Base-by-base conservation (phyloP, 2,888 invertebrate genomes). In the Julus scandinavius region DNA sequence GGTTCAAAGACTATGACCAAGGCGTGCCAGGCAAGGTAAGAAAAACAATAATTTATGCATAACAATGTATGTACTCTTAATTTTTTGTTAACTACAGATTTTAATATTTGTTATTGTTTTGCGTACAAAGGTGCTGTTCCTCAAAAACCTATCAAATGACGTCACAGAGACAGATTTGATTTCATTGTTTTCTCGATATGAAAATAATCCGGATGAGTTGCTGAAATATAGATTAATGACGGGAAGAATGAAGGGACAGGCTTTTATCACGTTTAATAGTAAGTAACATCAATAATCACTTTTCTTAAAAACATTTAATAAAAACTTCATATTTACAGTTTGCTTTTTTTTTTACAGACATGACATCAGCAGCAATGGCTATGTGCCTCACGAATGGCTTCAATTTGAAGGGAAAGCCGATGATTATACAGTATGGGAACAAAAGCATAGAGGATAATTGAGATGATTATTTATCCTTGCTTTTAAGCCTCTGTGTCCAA, bases 211-310 rank as follows among this genome's bases (percentile, higher is more conserved):
- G 6, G 72, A n/a, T 13, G 11, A n/a, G 2, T 5, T 40, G n/a
- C 63, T 87, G 7, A 20, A 72, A 63, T 88, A 72, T 41, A 41
- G 85, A n/a, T 13, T 89, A 50, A 45, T 89, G 89, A 88, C 58
- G 3, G 89, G 89, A 11, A 88, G 58, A 88, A 89, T 89, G 89
- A 86, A 63, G 50, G 89, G 89, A 6, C 89, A 89, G 50, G 89
- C 89, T 6, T 89, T 89, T 85, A 45, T 89, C 20, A 87, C 87
- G n/a, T 88, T 88, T 83, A 83, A 2, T 9, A 83, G 88, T 88
- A 80, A 85, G 86, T 40, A 84, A 54, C 9, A 87, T 49, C 20
- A 87, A 49, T 1, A 45, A 7, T 2, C 7, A 45, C 45, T 45
- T 45, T 45, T 45, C 17, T 45, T 50, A 13, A 20, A 87, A 7